A percentile compares a stretch with the other conserved stretches of the same genome.
Evolutionary conservation across 1,140 invertebrate species (phyloP).

Genomic region (Mamestra configurata): DNA sequence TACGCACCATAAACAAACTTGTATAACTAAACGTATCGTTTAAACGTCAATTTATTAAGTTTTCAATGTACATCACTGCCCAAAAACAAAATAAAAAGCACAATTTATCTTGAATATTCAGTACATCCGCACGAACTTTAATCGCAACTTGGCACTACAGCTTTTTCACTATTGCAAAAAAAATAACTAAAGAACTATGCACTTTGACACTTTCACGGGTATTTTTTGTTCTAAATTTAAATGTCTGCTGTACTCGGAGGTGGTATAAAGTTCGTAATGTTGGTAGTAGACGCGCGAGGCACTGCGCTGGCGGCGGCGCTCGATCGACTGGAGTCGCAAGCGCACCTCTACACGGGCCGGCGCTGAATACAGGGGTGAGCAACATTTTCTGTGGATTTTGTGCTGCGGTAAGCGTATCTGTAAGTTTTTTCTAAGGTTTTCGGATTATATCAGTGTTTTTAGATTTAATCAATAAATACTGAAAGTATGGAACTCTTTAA

Average conservation of each 20-base stretch:
- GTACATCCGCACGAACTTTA: slow-evolving; percentile 76
- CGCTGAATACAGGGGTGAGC: slow-evolving; percentile 62
- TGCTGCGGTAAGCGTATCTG: no score
- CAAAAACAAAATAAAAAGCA: slow-evolving; percentile 42
- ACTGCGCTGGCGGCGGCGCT: slow-evolving; percentile 44
- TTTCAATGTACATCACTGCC: not conserved
- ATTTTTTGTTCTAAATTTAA: slow-evolving; percentile 40
- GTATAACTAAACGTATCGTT: not conserved
- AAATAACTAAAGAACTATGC: slow-evolving; percentile 46
- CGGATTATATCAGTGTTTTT: no score
- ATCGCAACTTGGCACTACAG: slow-evolving; percentile 80
- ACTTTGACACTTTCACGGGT: slow-evolving; percentile 54
- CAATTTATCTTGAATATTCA: slow-evolving; percentile 56
- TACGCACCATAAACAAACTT: slow-evolving; percentile 44
- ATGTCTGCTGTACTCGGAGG: slow-evolving; percentile 31
- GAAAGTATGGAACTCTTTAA: no score
- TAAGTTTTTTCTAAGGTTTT: no score
- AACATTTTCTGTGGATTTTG: slow-evolving; percentile 67
- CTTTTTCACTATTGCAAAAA: slow-evolving; percentile 67
- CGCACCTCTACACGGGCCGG: slow-evolving; percentile 73
- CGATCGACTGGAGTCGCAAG: slow-evolving; percentile 74
- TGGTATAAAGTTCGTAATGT: slow-evolving; percentile 68
- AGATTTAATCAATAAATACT: no score
- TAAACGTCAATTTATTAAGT: slow-evolving; percentile 40
- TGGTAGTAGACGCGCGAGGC: slow-evolving; percentile 48